Evolutionary conservation across 1,140 invertebrate genomes (phyloP).

Genomic region (Globodera rostochiensis): DNA sequence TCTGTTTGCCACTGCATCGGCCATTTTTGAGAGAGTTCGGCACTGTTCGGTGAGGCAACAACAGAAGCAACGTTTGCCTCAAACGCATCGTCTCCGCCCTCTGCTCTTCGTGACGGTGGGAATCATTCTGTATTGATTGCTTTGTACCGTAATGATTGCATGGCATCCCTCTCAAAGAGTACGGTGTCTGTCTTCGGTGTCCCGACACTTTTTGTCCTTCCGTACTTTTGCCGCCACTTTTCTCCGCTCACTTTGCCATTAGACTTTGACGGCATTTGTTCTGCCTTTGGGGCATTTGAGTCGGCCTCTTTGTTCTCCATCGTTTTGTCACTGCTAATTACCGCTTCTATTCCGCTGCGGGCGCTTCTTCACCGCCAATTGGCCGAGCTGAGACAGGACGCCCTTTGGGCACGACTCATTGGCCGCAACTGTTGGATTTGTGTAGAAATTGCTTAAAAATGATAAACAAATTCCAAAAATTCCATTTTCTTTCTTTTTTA

Average conservation of each 20-base stretch:
- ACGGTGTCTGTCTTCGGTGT: background rate
- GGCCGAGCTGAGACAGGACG: background rate
- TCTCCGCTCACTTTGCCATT: background rate
- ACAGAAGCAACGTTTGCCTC: background rate
- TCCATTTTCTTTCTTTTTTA: too few species aligned
- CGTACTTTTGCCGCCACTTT: background rate
- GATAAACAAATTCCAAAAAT: too few species aligned
- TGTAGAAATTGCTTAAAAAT: background rate
- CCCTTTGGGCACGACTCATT: background rate
- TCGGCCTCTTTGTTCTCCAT: background rate
- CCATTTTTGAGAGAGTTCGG: background rate
- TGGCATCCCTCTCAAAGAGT: background rate
- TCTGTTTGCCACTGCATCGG: background rate
- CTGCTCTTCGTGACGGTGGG: background rate
- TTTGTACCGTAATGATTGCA: background rate
- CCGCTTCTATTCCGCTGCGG: background rate
- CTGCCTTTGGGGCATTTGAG: background rate
- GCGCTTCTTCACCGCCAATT: background rate
- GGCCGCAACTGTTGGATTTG: background rate
- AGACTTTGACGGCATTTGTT: too few species aligned
- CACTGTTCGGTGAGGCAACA: background rate
- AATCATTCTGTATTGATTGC: background rate
- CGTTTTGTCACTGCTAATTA: background rate
- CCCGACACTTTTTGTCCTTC: background rate
- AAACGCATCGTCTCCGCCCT: background rate